Evolutionary conservation across 1,140 invertebrate species (phyloP).

Genomic region (Leptinotarsa lineolata): DNA sequence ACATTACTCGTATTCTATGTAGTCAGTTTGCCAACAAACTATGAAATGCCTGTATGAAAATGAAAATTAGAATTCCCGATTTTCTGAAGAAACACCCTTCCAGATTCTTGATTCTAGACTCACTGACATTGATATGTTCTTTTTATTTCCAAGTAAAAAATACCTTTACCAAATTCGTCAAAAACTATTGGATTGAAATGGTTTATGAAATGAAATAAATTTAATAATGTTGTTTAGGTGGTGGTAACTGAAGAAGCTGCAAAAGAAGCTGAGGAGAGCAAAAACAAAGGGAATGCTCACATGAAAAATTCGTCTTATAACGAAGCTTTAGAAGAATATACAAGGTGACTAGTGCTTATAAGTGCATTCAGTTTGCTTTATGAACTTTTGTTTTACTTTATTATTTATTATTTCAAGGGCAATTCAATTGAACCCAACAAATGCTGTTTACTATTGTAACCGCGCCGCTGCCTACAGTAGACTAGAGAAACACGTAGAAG

Average conservation of each 20-base stretch:
- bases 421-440: conserved; percentile 80
- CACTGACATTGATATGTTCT: too few relatives aligned
- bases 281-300: conserved; percentile 83
- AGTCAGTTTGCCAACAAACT: too few relatives aligned
- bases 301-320: conserved; percentile 81
- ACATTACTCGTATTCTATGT: too few relatives aligned
- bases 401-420: conserved; percentile 64
- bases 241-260: conserved; percentile 58
- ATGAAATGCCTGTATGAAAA: too few relatives aligned
- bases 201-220: too few relatives aligned
- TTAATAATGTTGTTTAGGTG: conserved; percentile 17
- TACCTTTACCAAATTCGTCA: too few relatives aligned
- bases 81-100: too few relatives aligned
- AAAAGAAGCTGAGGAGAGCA: conserved; percentile 73
- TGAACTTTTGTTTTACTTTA: conserved; percentile 9
- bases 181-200: too few relatives aligned
- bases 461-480: conserved; percentile 90
- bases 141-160: too few relatives aligned
- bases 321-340: conserved; percentile 82
- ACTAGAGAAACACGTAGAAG: conserved; percentile 76
- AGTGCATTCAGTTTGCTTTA: background rate
- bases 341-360: conserved; percentile 61
- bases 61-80: too few relatives aligned
- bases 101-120: too few relatives aligned
- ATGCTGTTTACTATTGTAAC: conserved; percentile 95